These are phyloP conservation scores for Seladonia tumulorum DNA, from an alignment of 2,888 invertebrate genomes.

Conservation along the genomic window DNA sequence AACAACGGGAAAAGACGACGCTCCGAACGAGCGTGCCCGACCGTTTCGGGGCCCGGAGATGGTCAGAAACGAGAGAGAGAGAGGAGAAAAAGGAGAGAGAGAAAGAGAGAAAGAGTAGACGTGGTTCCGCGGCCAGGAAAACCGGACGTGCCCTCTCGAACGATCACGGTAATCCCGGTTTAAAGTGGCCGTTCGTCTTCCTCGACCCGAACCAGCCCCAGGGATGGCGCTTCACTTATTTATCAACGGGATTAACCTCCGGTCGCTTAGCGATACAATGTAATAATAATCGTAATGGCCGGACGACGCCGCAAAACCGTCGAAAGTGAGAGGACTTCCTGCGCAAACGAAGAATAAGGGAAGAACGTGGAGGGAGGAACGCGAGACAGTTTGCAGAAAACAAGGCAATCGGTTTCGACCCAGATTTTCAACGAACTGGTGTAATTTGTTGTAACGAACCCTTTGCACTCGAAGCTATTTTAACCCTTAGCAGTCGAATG, in stretches of 20 bases:
- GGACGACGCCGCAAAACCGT: not conserved
- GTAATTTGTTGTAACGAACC: too few species aligned
- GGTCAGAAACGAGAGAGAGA: not conserved
- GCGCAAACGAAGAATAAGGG: not conserved
- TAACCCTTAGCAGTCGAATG: too few species aligned
- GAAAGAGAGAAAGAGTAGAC: not conserved
- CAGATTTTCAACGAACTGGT: too few species aligned
- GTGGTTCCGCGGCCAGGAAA: not conserved
- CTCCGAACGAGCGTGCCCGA: not conserved
- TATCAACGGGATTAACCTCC: conserved; percentile 7
- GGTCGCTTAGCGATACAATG: not conserved
- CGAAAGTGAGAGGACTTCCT: not conserved
- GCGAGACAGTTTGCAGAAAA: too few species aligned
- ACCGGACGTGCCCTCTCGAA: conserved; percentile 23
- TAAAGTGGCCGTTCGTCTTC: conserved; percentile 22
- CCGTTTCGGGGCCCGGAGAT: not conserved
- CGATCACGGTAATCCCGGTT: conserved; percentile 33
- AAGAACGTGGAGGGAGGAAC: too few species aligned
- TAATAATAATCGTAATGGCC: not conserved
- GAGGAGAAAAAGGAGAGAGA: not conserved
- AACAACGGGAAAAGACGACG: conserved; percentile 18
- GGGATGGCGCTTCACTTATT: conserved; percentile 1
- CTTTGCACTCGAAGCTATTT: too few species aligned
- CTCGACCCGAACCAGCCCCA: not conserved
- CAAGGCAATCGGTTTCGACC: too few species aligned